Evolutionary conservation across 2,797 vertebrate genomes (phyloP).

Genomic region (Xyrichtys novacula): DNA sequence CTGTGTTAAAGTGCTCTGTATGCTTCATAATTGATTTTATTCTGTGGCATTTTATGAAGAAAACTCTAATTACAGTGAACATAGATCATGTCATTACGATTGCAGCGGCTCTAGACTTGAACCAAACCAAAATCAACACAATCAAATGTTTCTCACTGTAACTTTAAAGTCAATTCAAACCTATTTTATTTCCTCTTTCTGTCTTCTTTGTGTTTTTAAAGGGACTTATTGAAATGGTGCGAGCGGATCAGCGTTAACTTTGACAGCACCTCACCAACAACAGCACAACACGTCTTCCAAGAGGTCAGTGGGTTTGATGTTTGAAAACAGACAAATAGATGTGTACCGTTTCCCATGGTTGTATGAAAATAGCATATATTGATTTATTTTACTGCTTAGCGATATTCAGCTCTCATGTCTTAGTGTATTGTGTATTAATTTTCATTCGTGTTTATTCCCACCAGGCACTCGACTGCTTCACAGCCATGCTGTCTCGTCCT

Average conservation of each 20-base stretch:
- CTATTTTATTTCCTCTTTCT: neutral
- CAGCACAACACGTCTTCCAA: conserved; percentile 92
- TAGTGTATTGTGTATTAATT: neutral
- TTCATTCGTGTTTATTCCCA: neutral
- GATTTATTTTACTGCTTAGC: neutral
- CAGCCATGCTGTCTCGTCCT: conserved; percentile 91
- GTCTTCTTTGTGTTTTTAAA: conserved; percentile 49
- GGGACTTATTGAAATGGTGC: conserved; percentile 97
- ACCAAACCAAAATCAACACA: too few species aligned
- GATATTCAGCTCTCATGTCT: too few species aligned
- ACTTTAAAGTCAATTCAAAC: neutral
- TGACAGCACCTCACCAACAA: conserved; percentile 85
- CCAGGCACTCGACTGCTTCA: conserved; percentile 97
- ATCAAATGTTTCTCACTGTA: too few species aligned
- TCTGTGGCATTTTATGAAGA: too few species aligned
- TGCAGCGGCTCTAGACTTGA: too few species aligned
- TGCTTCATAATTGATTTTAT: too few species aligned
- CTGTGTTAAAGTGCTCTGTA: too few species aligned
- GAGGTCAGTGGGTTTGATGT: conserved; percentile 84
- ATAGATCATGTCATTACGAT: too few species aligned
- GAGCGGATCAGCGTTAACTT: conserved; percentile 91
- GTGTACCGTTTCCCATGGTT: neutral
- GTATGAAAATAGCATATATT: neutral
- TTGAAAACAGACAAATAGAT: neutral
- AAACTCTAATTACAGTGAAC: too few species aligned